These are phyloP conservation scores for Monochamus alternatus DNA, from an alignment of 2,888 invertebrate genomes.

Conservation along the genomic window DNA sequence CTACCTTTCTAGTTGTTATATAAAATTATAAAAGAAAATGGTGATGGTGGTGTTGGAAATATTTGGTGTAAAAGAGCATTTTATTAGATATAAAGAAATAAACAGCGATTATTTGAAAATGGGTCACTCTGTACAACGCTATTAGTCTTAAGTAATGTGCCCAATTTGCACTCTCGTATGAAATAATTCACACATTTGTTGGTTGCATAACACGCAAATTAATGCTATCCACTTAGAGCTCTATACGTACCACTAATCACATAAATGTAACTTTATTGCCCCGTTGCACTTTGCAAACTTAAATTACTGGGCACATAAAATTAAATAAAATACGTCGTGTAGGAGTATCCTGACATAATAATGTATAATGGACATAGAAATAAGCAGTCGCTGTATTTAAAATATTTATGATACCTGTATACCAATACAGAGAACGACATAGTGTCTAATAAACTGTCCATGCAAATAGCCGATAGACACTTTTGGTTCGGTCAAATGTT, in stretches of 20 bases:
- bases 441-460: conserved; percentile 25
- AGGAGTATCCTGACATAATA: conserved; percentile 33
- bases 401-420: conserved; percentile 27
- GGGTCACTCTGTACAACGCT: too few species aligned
- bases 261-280: conserved; percentile 20
- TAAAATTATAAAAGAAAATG: too few species aligned
- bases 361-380: conserved; percentile 35
- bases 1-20: too few species aligned
- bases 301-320: conserved; percentile 26
- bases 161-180: neutral
- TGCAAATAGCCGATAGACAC: conserved; percentile 33
- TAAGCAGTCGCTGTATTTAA: conserved; percentile 26
- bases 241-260: conserved; percentile 19
- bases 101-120: too few species aligned
- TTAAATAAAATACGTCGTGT: conserved; percentile 32
- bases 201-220: neutral
- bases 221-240: conserved; percentile 1
- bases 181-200: neutral
- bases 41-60: too few species aligned
- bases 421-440: conserved; percentile 26
- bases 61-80: too few species aligned
- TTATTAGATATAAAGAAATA: too few species aligned
- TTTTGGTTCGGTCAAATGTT: conserved; percentile 31
- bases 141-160: neutral
- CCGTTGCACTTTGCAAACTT: conserved; percentile 27